Evolutionary conservation across 1,140 invertebrate genomes (phyloP), one percentile per base, ranked within the genome.

Genomic region (Chymomyza costata): DNA sequence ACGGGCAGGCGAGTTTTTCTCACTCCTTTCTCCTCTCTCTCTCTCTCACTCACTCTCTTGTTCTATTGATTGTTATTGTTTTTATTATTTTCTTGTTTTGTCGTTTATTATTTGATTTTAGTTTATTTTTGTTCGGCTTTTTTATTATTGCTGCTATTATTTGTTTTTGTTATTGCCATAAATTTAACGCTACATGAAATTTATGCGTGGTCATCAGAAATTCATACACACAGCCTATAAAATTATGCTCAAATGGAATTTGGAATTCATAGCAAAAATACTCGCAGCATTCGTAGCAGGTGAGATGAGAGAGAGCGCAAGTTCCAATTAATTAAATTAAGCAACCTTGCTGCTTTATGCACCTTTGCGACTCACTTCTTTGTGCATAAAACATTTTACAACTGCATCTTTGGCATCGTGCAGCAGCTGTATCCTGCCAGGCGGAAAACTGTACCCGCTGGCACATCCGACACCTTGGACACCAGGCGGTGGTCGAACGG

Each of bases 281-380:
- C 43, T n/a, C 11, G 30, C 57, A 44, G 38, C 18, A 14, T 45
- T 25, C n/a, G n/a, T n/a, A n/a, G n/a, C n/a, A n/a, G n/a, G n/a
- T n/a, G n/a, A n/a, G n/a, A n/a, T n/a, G n/a, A n/a, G n/a, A n/a
- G n/a, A n/a, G n/a, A n/a, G n/a, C n/a, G n/a, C 25, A 31, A 38
- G 39, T 31, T 25, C 39, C 58, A 61, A 61, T 61, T 61, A 61
- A 61, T 61, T 61, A 61, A 61, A 61, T 61, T 61, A 49, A 56
- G 45, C 31, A 61, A 50, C 49, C 45, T 49, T 3, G 21, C 21
- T 25, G 21, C 31, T 14, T n/a, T n/a, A n/a, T n/a, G n/a, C 18
- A 28, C 8, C 16, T 13, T 47, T 51, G 28, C 32, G 44, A 32
- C 21, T 28, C 14, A 25, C 35, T 46, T 35, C 46, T 58, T 70